Evolutionary conservation across 2,797 vertebrate genomes (phyloP).

Genomic region (Babyrousa celebensis): DNA sequence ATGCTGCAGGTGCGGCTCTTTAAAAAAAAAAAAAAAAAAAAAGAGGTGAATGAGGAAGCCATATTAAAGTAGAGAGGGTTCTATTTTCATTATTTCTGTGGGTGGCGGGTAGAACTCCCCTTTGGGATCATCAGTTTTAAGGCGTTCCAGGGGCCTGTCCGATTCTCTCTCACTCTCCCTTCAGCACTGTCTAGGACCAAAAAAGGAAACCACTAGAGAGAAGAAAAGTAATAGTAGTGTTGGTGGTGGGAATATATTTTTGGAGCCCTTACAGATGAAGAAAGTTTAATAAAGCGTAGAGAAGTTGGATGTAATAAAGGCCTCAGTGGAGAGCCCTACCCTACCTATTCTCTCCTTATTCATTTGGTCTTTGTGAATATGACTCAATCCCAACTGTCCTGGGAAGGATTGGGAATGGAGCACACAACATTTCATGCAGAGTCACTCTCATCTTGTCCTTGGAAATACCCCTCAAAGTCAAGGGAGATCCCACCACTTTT

Average conservation of each 20-base stretch:
- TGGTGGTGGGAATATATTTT: neutral
- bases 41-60: neutral
- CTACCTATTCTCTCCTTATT: neutral
- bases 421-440: neutral
- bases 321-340: neutral
- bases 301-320: neutral
- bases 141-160: neutral
- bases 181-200: neutral
- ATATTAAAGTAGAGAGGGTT: neutral
- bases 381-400: neutral
- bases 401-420: neutral
- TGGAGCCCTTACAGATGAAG: neutral
- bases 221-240: neutral
- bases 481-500: neutral
- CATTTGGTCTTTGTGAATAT: neutral
- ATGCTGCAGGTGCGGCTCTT: no score
- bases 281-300: neutral
- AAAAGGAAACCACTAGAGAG: neutral
- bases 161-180: neutral
- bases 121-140: neutral
- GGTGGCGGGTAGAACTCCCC: neutral
- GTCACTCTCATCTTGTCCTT: neutral
- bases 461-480: neutral
- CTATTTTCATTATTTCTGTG: conserved; percentile 29
- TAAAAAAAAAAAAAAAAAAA: no score